These are phyloP conservation scores for Camponotus pennsylvanicus DNA, from an alignment of 1,140 invertebrate genomes.

Conservation along the genomic window DNA sequence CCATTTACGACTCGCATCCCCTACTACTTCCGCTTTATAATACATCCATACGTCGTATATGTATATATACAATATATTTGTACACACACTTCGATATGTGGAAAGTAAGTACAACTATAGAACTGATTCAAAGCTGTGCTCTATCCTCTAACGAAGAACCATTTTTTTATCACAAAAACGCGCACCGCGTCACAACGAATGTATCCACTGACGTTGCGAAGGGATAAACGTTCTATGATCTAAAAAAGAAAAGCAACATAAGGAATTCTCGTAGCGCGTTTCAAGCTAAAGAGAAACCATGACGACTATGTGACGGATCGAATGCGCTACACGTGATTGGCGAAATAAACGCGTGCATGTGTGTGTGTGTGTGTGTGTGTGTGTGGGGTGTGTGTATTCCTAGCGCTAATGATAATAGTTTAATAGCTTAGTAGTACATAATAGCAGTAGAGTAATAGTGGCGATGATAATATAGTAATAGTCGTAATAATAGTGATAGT, in stretches of 20 bases:
- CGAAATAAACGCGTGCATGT: slow-evolving; percentile 59
- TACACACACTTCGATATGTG: slow-evolving; percentile 76
- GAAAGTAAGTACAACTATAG: slow-evolving; percentile 81
- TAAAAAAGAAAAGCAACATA: slow-evolving; percentile 30
- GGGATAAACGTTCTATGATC: slow-evolving; percentile 24
- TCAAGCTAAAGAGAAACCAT: slow-evolving; percentile 81
- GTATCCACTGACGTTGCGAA: not conserved
- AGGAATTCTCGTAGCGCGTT: slow-evolving; percentile 49
- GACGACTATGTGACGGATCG: slow-evolving; percentile 73
- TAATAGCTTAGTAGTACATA: slow-evolving; percentile 35
- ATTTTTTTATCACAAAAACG: slow-evolving; percentile 52
- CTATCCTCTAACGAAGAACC: slow-evolving; percentile 52
- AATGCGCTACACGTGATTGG: slow-evolving; percentile 38
- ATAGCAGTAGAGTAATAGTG: slow-evolving; percentile 47
- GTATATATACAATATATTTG: slow-evolving; percentile 72
- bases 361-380: slow-evolving; percentile 20
- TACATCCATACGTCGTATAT: slow-evolving; percentile 66
- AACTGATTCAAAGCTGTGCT: slow-evolving; percentile 74
- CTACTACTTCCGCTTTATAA: slow-evolving; percentile 64
- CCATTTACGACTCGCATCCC: slow-evolving; percentile 46
- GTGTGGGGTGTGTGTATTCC: not conserved
- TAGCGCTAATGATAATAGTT: slow-evolving; percentile 63
- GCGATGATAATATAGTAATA: slow-evolving; percentile 53
- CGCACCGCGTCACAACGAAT: slow-evolving; percentile 18
- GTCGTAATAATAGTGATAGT: slow-evolving; percentile 70